Evolutionary conservation across 92 coral and sea anemone genomes (phyloP).

Genomic region (Siderastrea siderea): DNA sequence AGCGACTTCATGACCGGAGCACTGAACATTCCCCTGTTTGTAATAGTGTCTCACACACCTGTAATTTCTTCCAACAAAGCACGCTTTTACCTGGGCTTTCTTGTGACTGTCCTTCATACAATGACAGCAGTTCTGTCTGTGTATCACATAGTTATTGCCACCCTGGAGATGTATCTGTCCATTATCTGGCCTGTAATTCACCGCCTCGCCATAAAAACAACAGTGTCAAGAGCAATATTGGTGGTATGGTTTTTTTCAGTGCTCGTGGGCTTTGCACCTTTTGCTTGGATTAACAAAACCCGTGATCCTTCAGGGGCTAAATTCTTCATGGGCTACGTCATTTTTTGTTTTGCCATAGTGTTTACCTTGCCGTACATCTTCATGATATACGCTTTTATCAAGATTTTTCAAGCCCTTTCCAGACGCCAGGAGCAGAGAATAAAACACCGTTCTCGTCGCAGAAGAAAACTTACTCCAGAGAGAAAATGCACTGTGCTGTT

Average conservation of each 20-base stretch:
- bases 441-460: background rate
- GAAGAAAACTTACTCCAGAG: conserved; percentile 26
- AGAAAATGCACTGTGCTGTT: conserved; percentile 51
- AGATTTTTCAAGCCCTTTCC: conserved; percentile 39
- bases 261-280: conserved; percentile 42
- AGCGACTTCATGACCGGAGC: conserved; percentile 63
- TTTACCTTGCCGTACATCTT: conserved; percentile 51
- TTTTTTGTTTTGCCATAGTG: conserved; percentile 25
- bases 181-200: conserved; percentile 47
- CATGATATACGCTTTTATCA: conserved; percentile 62
- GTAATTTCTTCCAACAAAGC: conserved; percentile 1
- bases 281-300: conserved; percentile 28
- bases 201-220: conserved; percentile 5
- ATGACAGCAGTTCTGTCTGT: conserved; percentile 41
- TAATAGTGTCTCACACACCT: conserved; percentile 14
- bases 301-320: background rate
- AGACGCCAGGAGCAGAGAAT: conserved; percentile 16
- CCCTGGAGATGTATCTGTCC: conserved; percentile 50
- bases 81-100: conserved; percentile 28
- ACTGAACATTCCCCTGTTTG: conserved; percentile 60
- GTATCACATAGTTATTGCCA: conserved; percentile 53
- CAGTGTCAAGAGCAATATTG: conserved; percentile 9
- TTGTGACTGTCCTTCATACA: conserved; percentile 32
- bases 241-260: conserved; percentile 28
- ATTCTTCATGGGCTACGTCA: background rate